phyloP scores from a whole-genome alignment of 2,888 invertebrate species.

The Phytoseiulus persimilis region DNA sequence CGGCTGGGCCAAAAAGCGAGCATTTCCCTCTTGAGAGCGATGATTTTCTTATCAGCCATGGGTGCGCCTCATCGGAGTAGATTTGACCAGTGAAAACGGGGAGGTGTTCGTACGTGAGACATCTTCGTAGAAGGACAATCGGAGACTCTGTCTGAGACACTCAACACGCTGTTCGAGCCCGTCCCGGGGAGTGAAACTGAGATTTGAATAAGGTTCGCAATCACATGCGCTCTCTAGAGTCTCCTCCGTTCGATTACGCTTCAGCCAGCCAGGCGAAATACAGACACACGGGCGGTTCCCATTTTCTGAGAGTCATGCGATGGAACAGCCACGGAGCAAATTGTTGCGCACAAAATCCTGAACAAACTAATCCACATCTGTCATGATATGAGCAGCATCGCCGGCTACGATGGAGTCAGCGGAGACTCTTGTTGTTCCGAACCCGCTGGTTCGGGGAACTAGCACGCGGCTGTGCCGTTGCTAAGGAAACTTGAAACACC shows the following conservation, averaged over 20 bases:
- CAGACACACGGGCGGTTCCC: not conserved
- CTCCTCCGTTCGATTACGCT: not conserved
- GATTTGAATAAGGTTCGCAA: not conserved
- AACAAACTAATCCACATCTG: not conserved
- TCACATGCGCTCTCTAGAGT: not conserved
- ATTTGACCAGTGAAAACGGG: not conserved
- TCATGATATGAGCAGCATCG: not conserved
- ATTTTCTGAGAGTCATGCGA: not conserved
- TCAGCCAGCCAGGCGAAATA: not conserved
- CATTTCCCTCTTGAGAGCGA: slow-evolving; percentile 13
- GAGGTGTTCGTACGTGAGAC: not conserved
- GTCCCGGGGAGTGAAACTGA: not conserved
- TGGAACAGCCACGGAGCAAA: not conserved
- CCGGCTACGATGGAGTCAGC: not conserved
- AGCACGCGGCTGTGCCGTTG: slow-evolving; percentile 5
- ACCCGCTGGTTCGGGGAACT: not conserved
- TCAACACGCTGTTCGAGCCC: not conserved
- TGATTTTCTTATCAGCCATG: not conserved
- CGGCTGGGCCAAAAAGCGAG: slow-evolving; percentile 23
- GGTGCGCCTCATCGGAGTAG: not conserved
- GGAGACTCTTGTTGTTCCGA: not conserved
- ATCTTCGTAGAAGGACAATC: not conserved
- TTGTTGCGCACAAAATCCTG: not conserved
- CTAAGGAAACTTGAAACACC: not conserved
- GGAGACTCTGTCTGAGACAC: not conserved